phyloP scores from a whole-genome alignment of 2,888 invertebrate genomes.

The Scaptomyza cyrtandrae region DNA sequence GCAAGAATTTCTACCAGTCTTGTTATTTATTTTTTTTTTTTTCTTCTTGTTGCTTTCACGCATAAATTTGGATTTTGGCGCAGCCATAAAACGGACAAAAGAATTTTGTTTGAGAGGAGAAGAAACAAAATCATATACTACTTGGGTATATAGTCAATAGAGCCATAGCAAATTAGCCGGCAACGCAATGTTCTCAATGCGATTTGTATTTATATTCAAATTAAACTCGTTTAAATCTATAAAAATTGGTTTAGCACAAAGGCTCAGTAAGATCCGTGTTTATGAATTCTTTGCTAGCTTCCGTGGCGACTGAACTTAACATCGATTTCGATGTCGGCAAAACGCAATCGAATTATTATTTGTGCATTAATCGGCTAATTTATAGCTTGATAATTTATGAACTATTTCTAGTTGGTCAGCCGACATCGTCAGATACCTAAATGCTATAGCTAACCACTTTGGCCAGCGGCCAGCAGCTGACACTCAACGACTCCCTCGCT shows the following conservation, averaged over 20 bases:
- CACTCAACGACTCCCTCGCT: conserved; percentile 63
- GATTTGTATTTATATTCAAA: conserved; percentile 77
- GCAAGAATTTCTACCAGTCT: conserved; percentile 72
- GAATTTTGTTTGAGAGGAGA: conserved; percentile 20
- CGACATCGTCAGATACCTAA: conserved; percentile 17
- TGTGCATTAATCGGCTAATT: conserved; percentile 80
- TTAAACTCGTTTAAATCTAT: conserved; percentile 80
- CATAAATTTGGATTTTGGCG: conserved; percentile 53
- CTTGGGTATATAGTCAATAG: conserved; percentile 34
- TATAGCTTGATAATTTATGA: conserved; percentile 79
- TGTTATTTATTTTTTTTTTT: conserved; percentile 8
- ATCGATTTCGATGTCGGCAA: conserved; percentile 55
- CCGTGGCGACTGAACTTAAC: conserved; percentile 65
- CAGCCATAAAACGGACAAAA: conserved; percentile 31
- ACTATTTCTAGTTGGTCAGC: conserved; percentile 65
- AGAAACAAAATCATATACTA: conserved; percentile 10
- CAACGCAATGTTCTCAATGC: conserved; percentile 70
- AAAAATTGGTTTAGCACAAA: conserved; percentile 73
- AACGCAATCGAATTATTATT: conserved; percentile 78
- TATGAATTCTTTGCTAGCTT: conserved; percentile 68
- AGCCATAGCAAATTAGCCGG: conserved; percentile 67
- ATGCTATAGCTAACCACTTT: conserved; percentile 16
- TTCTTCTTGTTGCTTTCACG: conserved; percentile 33
- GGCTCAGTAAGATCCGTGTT: conserved; percentile 75
- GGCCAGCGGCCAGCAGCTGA: conserved; percentile 7